Conservation (phyloP, 1,140 invertebrate species). For the Theocolax elegans region DNA sequence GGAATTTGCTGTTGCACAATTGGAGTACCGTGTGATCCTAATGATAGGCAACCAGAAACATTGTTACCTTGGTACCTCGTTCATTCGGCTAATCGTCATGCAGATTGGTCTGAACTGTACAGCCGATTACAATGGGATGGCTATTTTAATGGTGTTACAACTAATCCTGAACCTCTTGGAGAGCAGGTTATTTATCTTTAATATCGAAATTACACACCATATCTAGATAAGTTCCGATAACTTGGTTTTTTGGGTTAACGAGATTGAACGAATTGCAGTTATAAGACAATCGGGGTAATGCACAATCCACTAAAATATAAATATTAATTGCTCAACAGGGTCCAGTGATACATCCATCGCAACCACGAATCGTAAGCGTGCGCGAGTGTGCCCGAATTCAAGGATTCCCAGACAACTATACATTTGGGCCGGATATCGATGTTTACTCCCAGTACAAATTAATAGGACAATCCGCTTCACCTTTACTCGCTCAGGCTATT, state of each 20-base stretch:
- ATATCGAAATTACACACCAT: too few species aligned
- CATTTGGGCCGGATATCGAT: conserved; percentile 77
- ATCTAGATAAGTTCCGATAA: too few species aligned
- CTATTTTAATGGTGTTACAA: conserved; percentile 85
- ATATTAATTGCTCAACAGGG: too few species aligned
- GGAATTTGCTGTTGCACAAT: conserved; percentile 85
- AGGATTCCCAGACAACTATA: conserved; percentile 84
- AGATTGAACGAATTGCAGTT: too few species aligned
- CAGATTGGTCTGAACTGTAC: conserved; percentile 82
- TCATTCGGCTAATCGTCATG: conserved; percentile 88
- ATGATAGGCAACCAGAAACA: conserved; percentile 84
- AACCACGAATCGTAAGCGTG: conserved; percentile 24
- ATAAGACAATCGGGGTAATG: too few species aligned
- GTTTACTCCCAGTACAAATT: conserved; percentile 81
- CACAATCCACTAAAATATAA: too few species aligned
- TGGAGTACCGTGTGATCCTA: conserved; percentile 74
- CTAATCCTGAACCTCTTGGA: conserved; percentile 92
- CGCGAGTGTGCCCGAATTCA: conserved; percentile 88
- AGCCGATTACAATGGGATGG: conserved; percentile 85
- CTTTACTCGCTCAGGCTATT: conserved; percentile 80
- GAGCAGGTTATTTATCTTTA: conserved; percentile 80
- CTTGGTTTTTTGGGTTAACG: too few species aligned
- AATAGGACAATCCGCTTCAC: conserved; percentile 89
- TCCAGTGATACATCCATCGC: conserved; percentile 15
- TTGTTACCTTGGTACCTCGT: conserved; percentile 91